Percentiles rank a stretch among this genome's conserved stretches.
Conservation (phyloP, 2,888 invertebrate species). For the Cabera pusaria region DNA sequence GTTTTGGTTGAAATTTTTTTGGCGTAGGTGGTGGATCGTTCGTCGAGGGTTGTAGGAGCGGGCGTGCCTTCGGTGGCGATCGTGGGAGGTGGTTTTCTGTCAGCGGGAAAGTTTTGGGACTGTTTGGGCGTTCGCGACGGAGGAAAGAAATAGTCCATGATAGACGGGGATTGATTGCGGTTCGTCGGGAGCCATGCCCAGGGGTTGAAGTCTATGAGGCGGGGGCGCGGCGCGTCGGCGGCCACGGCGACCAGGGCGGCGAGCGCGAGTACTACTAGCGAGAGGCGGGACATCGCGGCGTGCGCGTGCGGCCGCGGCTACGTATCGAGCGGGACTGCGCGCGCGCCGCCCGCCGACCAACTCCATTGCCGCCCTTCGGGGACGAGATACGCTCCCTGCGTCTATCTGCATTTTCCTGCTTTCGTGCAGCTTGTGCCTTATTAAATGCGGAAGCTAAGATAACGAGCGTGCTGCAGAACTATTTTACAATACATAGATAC, state of each 20-base stretch:
- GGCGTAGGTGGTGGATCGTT: constrained; percentile 64
- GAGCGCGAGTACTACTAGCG: constrained; percentile 67
- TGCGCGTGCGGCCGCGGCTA: constrained; percentile 76
- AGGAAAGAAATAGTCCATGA: constrained; percentile 80
- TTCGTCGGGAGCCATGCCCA: constrained; percentile 75
- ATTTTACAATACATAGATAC: too few relatives aligned
- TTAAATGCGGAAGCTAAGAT: constrained; percentile 16
- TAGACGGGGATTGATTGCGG: constrained; percentile 70
- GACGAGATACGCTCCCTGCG: constrained; percentile 42
- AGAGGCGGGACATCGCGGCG: constrained; percentile 69
- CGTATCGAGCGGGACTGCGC: constrained; percentile 77
- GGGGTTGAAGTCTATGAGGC: constrained; percentile 74
- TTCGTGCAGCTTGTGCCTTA: constrained; percentile 8
- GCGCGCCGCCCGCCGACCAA: constrained; percentile 58
- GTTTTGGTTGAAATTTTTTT: constrained; percentile 69
- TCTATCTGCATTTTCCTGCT: constrained; percentile 19
- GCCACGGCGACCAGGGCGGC: constrained; percentile 56
- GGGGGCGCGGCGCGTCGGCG: constrained; percentile 65
- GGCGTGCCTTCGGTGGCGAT: constrained; percentile 50
- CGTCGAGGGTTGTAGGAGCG: constrained; percentile 63
- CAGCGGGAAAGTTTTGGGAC: constrained; percentile 70
- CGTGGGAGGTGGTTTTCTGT: constrained; percentile 62
- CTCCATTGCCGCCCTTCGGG: constrained; percentile 60
- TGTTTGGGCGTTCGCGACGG: constrained; percentile 79
- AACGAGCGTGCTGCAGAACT: too few relatives aligned